Conservation (phyloP, 2,888 invertebrate genomes). For the Plutella xylostella region DNA sequence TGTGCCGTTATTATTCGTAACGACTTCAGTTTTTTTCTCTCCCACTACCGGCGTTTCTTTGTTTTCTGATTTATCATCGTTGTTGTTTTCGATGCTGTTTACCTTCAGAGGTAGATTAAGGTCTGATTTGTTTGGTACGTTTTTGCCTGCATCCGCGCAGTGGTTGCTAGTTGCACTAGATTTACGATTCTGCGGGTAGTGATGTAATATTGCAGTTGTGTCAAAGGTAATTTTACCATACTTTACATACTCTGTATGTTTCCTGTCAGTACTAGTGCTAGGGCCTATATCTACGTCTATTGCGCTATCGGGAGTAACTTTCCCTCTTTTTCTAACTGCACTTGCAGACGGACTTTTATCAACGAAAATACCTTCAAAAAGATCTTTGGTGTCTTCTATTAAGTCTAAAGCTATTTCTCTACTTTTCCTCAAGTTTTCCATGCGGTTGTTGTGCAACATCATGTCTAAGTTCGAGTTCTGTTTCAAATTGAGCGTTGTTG, state of each 20-base stretch:
- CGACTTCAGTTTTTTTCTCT: slow-evolving; percentile 33
- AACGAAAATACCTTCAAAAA: slow-evolving; percentile 31
- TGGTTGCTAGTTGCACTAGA: slow-evolving; percentile 21
- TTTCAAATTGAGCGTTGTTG: slow-evolving; percentile 57
- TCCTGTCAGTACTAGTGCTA: slow-evolving; percentile 43
- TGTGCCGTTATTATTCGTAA: slow-evolving; percentile 44
- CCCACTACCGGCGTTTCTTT: slow-evolving; percentile 22
- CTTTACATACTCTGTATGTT: slow-evolving; percentile 48
- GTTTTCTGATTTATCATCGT: slow-evolving; percentile 27
- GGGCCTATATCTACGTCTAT: slow-evolving; percentile 37
- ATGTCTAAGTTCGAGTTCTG: slow-evolving; percentile 58
- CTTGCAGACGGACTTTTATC: slow-evolving; percentile 24
- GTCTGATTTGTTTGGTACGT: slow-evolving; percentile 35
- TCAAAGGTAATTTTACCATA: slow-evolving; percentile 60
- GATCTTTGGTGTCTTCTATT: slow-evolving; percentile 50
- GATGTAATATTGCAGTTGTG: slow-evolving; percentile 58
- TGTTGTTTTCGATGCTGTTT: slow-evolving; percentile 40
- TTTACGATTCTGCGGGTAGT: slow-evolving; percentile 50
- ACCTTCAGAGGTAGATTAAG: slow-evolving; percentile 31
- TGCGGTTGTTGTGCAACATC: slow-evolving; percentile 55
- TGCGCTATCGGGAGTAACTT: slow-evolving; percentile 28
- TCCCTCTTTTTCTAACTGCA: slow-evolving; percentile 23
- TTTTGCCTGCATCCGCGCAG: slow-evolving; percentile 20
- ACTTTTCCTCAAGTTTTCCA: slow-evolving; percentile 52
- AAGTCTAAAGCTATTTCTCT: slow-evolving; percentile 51